A percentile compares a stretch with the other conserved stretches of the same genome.
phyloP scores from a whole-genome alignment of 2,113 vertebrate species.

The Chionis minor region DNA sequence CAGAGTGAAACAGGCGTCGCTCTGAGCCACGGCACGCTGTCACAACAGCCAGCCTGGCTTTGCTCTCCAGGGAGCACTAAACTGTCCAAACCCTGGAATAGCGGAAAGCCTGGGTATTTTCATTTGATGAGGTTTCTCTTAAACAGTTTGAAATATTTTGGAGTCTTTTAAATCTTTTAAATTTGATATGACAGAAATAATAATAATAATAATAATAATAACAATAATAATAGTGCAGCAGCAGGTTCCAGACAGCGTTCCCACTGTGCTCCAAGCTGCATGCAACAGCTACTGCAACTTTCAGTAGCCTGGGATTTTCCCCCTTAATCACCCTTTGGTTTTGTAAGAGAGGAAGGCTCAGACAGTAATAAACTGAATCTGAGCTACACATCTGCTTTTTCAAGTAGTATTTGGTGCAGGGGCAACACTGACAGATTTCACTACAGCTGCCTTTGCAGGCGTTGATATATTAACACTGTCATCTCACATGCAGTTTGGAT shows the following conservation, averaged over 20 bases:
- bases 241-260: background rate
- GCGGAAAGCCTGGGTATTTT: background rate
- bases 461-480: slow-evolving; percentile 58
- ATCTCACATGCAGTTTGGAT: slow-evolving; percentile 20
- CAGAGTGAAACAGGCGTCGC: background rate
- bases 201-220: background rate
- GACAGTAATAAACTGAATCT: slow-evolving; percentile 57
- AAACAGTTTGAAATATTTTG: background rate
- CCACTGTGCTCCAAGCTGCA: background rate
- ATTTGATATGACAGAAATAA: background rate
- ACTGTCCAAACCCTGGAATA: background rate
- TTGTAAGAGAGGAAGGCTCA: background rate
- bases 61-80: background rate
- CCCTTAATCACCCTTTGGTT: background rate
- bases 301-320: background rate
- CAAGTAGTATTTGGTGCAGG: slow-evolving; percentile 51
- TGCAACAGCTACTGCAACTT: background rate
- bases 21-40: background rate
- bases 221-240: background rate
- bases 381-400: slow-evolving; percentile 52
- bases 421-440: slow-evolving; percentile 56
- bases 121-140: background rate
- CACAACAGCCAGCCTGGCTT: background rate
- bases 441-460: slow-evolving; percentile 1
- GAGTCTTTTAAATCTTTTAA: background rate